Percentiles rank a stretch among this genome's conserved stretches.
These are phyloP conservation scores for Trachurus trachurus DNA, from an alignment of 2,797 vertebrate species.

Conservation along the genomic window DNA sequence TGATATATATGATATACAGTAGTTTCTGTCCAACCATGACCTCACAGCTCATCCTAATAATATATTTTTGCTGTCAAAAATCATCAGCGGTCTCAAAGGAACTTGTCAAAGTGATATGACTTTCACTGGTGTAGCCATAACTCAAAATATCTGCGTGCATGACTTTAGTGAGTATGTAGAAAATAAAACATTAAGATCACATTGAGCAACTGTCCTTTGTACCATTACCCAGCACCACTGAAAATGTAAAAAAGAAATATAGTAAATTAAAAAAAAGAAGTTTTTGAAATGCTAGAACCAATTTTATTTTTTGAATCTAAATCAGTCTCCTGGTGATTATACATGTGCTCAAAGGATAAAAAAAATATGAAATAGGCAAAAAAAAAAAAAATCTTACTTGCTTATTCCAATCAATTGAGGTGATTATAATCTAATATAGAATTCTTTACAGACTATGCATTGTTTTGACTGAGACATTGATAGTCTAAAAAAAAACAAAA, in stretches of 20 bases:
- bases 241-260: not conserved
- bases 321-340: not conserved
- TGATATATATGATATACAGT: conserved; percentile 23
- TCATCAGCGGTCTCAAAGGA: conserved; percentile 75
- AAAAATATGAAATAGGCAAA: not conserved
- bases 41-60: conserved; percentile 1
- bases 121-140: conserved; percentile 85
- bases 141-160: conserved; percentile 74
- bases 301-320: not conserved
- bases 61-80: conserved; percentile 73
- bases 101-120: conserved; percentile 63
- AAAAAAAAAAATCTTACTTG: not conserved
- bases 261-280: not conserved
- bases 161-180: conserved; percentile 84
- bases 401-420: conserved; percentile 28
- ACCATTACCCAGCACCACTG: conserved; percentile 66
- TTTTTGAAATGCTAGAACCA: too few species aligned
- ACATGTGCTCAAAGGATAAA: not conserved
- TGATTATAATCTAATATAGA: conserved; percentile 10
- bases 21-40: not conserved
- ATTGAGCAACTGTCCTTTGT: conserved; percentile 13
- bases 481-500: not conserved
- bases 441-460: conserved; percentile 5
- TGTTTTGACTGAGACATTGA: conserved; percentile 28
- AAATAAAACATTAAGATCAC: conserved; percentile 82